These are phyloP conservation scores for Neogobius melanostomus DNA, from an alignment of 2,113 vertebrate species.

Conservation along the genomic window DNA sequence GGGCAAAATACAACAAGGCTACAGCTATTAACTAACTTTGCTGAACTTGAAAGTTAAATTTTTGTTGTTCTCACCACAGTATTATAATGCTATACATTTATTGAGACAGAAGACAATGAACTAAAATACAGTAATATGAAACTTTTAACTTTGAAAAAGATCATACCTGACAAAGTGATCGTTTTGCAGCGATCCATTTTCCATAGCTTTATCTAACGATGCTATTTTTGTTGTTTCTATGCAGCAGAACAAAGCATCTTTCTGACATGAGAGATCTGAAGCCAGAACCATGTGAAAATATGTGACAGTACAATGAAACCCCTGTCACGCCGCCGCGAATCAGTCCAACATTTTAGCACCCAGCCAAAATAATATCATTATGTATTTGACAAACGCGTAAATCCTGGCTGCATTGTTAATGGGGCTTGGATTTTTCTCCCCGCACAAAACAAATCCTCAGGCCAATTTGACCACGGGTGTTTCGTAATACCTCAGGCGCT, in stretches of 20 bases:
- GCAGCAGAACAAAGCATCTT: conserved; percentile 1
- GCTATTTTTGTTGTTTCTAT: neutral
- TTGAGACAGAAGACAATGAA: no score
- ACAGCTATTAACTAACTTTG: no score
- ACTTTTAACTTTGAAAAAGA: no score
- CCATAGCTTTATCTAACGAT: neutral
- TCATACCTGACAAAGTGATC: no score
- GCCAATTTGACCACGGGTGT: conserved; percentile 20
- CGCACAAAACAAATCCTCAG: conserved; percentile 4
- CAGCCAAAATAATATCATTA: conserved; percentile 34
- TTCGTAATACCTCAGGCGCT: conserved; percentile 9
- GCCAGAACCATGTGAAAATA: conserved; percentile 1
- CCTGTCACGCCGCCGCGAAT: neutral
- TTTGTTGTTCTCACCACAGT: no score
- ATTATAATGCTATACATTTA: no score
- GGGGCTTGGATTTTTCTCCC: conserved; percentile 9
- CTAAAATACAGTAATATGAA: no score
- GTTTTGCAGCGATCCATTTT: no score
- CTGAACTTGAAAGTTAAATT: no score
- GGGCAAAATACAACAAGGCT: no score
- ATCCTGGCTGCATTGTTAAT: conserved; percentile 23
- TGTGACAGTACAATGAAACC: conserved; percentile 3
- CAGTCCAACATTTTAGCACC: neutral
- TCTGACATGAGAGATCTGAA: conserved; percentile 7
- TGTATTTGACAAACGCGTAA: conserved; percentile 33